Evolutionary conservation across 2,113 vertebrate genomes (phyloP).

Genomic region (Sebastes schlegelii): DNA sequence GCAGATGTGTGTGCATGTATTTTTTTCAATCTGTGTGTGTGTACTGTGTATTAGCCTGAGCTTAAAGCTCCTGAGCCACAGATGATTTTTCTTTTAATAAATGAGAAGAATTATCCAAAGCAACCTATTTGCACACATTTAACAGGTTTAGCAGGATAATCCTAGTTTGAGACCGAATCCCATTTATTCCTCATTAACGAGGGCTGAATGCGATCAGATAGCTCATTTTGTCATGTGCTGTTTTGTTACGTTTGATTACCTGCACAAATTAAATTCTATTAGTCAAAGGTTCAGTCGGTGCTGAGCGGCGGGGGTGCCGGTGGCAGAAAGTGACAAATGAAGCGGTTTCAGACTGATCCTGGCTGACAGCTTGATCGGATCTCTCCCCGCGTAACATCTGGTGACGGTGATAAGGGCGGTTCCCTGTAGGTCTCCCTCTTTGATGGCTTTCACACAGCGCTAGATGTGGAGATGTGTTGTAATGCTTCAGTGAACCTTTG

Average conservation of each 20-base stretch:
- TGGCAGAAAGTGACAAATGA: slow-evolving; percentile 39
- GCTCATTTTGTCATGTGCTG: slow-evolving; percentile 40
- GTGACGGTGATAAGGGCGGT: slow-evolving; percentile 75
- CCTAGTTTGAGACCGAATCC: slow-evolving; percentile 5
- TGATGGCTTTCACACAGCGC: slow-evolving; percentile 63
- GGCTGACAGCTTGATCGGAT: slow-evolving; percentile 66
- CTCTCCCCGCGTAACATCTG: slow-evolving; percentile 68
- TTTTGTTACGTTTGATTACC: slow-evolving; percentile 58
- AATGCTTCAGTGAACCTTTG: slow-evolving; percentile 73
- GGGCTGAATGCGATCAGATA: slow-evolving; percentile 48
- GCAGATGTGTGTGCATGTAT: not conserved
- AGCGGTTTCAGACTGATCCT: slow-evolving; percentile 55
- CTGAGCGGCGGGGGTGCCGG: slow-evolving; percentile 5
- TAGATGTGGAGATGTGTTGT: slow-evolving; percentile 68
- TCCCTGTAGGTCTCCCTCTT: slow-evolving; percentile 70
- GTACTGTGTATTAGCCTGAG: not conserved
- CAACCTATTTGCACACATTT: not conserved
- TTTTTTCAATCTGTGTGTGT: not conserved
- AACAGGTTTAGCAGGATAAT: slow-evolving; percentile 12
- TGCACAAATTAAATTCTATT: slow-evolving; percentile 52
- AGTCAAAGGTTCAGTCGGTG: slow-evolving; percentile 53
- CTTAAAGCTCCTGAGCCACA: not conserved
- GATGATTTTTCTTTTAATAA: not conserved
- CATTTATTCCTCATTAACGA: slow-evolving; percentile 57
- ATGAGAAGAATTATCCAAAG: not conserved